Evolutionary conservation across 2,113 vertebrate species (phyloP), one percentile per base, ranked within the genome.

Genomic region (Sarotherodon lohbergeri): DNA sequence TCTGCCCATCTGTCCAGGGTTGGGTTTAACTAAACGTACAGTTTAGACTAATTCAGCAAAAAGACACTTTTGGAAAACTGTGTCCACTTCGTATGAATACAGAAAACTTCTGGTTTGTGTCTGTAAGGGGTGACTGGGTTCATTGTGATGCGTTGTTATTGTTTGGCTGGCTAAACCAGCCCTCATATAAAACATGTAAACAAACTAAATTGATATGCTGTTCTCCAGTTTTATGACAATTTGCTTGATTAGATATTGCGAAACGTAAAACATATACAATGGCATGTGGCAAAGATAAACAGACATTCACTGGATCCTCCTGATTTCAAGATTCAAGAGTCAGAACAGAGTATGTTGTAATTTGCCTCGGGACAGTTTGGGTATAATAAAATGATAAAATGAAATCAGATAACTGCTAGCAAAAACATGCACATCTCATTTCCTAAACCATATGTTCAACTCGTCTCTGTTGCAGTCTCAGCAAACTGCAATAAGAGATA

Each of bases 21-120:
- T 17, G 68, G 63, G 71, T 83, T 90, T 86, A 79, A 68, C 85
- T 79, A 71, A 85, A 86, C 66, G 52, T 54, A 66, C 48, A 29
- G 27, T 88, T 84, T 57, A 36, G 56, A 90, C 73, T 5, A 46
- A 82, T 80, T 89, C 83, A 85, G 81, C 90, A 90, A 85, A 92
- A 88, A 68, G 59, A 63, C 41, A 16, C 16, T 79, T 81, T 56
- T 59, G 29, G 32, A 13, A 88, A 57, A 84, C 52, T 88, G 32
- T 88, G 80, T 34, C 68, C 52, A 48, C 86, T 61, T 79, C 43
- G 27, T 89, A 16, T 66, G 82, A 82, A 78, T 29, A 46, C 71
- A 78, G 83, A 29, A 9, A 17, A 11, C n/a, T 59, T 79, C 55
- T n/a, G 13, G 41, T 88, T 88, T 87, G 36, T 83, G 46, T 89